phyloP scores from a whole-genome alignment of 2,888 invertebrate species.

The Meghimatium bilineatum region DNA sequence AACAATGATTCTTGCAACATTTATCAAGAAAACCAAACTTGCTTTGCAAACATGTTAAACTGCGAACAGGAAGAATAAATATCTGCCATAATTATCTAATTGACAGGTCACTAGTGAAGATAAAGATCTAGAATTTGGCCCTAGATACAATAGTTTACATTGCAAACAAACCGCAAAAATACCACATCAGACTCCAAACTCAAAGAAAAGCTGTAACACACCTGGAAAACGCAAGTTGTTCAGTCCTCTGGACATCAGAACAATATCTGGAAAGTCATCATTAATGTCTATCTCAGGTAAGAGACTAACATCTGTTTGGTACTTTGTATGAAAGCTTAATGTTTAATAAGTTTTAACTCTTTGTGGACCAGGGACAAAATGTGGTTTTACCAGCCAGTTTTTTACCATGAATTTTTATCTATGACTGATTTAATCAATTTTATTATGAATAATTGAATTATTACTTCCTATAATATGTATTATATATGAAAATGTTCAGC shows the following conservation, averaged over 20 bases:
- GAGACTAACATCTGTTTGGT: neutral
- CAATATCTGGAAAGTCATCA: neutral
- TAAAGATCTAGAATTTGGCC: neutral
- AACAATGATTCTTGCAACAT: no score
- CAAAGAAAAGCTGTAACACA: neutral
- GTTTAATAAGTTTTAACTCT: no score
- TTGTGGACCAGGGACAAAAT: no score
- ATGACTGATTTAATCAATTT: no score
- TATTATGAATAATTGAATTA: no score
- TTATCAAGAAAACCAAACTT: no score
- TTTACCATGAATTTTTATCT: no score
- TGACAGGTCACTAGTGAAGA: neutral
- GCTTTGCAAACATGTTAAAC: no score
- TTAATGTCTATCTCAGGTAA: neutral
- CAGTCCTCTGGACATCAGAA: neutral
- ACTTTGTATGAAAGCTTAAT: neutral
- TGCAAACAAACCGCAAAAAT: constrained; percentile 1
- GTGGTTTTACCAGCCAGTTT: no score
- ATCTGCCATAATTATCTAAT: neutral
- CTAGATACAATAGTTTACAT: neutral
- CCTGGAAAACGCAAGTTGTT: neutral
- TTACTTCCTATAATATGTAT: no score
- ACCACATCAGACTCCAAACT: neutral
- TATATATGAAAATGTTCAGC: no score
- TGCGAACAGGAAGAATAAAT: no score